Base-by-base conservation (phyloP, 2,797 vertebrate genomes). In the Eutrigla gurnardus region DNA sequence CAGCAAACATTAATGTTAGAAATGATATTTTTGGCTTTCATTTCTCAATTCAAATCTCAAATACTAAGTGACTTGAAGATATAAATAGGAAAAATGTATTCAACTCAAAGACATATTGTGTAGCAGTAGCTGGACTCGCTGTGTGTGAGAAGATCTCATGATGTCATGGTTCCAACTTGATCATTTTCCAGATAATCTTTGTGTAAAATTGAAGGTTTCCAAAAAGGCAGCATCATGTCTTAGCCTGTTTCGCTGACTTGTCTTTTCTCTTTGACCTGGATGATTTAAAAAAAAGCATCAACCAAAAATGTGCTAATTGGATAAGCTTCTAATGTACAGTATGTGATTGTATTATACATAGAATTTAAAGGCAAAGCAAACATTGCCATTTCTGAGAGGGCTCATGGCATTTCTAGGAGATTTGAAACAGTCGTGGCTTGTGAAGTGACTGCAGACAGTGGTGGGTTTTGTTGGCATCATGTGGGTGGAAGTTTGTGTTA, bases 401-500 rank as follows among this genome's bases (percentile, higher is more conserved):
- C 40, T 57, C 42, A 40, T 17, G 32, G 13, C 45, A 61, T 68
- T 61, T 75, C 12, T 13, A 64, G 37, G 58, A 59, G 33, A 58
- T 17, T 8, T 55, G 13, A 72, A 66, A 72, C 12, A 2, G 36
- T 59, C 15, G 25, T 40, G 43, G 49, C 18, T 53, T 6, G 57
- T 57, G 53, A 61, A 73, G 55, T 57, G 55, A 59, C 40, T 58
- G 57, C 50, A 82, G 78, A 70, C 72, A 73, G 63, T 25, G 32
- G 35, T 71, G 37, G 49, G n/a, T 18, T 72, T 6, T 65, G 40
- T 59, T 83, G 18, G 14, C 64, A 17, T 63, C 25, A 65, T 81
- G 65, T 82, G 70, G 74, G 52, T 52, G 64, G 71, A 70, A 10
- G 18, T 81, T 39, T 78, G 73, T 76, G 65, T 64, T 64, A 18